Base-by-base conservation (phyloP, 2,888 invertebrate genomes). In the Alloplasta piceator region DNA sequence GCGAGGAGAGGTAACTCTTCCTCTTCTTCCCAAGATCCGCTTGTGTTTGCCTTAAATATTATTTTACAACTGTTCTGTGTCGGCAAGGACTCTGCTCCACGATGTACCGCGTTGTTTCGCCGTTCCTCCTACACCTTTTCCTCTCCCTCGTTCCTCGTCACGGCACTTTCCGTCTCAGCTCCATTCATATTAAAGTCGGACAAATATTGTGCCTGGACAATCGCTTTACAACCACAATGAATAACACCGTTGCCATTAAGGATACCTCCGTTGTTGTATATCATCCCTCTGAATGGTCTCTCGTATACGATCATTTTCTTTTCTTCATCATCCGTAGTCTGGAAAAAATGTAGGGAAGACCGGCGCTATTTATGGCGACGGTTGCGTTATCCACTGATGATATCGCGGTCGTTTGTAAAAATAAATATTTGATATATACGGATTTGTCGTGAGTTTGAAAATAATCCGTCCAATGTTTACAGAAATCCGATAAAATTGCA, bases 171-270 rank as follows among this genome's bases (percentile, higher is more conserved):
- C 39, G 52, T 70, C 81, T 64, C 77, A 66, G 60, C 74, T 78
- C 83, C 86, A 86, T 89, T 87, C 86, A 87, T 77, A n/a, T n/a
- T n/a, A 58, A 83, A 85, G 76, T 85, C 84, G 75, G 68, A 71
- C 85, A 90, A 90, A 90, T 89, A 90, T 89, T 90, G 85, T 87
- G 86, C 63, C 84, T 84, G 78, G 83, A 84, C 85, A 86, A 89
- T 89, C 88, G 85, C 86, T 87, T 86, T 83, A 82, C 84, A 74
- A 84, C 83, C 77, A 48, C 58, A 26, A 66, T 66, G 52, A 81
- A 78, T 77, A 70, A 72, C 55, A 66, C 43, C 26, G 46, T 9
- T 46, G 43, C 67, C 39, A 55, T 72, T 72, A 39, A 43, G 6
- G 12, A 9, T 14, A 48, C 41, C 14, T 39, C 76, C 85, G 82